A percentile compares a stretch with the other conserved stretches of the same genome.
phyloP scores from a whole-genome alignment of 2,113 vertebrate species.

The Ophiodon elongatus region DNA sequence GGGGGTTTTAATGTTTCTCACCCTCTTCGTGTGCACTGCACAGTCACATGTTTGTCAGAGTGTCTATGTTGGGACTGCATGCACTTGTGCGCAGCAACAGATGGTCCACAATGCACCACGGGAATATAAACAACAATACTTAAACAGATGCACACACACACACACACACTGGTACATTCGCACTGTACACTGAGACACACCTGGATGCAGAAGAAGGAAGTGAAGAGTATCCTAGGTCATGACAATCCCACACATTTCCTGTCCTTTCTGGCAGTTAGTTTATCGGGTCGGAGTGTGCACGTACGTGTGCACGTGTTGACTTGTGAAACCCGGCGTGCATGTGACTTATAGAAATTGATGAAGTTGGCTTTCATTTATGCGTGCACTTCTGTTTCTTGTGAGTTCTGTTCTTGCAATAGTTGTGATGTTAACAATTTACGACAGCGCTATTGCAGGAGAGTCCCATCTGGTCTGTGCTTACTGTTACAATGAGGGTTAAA shows the following conservation, averaged over 20 bases:
- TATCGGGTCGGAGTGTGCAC: not conserved
- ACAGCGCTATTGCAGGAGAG: not conserved
- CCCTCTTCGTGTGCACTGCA: not conserved
- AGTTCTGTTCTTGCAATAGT: not conserved
- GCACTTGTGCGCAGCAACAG: not conserved
- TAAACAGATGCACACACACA: conserved; percentile 17
- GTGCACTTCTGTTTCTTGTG: not conserved
- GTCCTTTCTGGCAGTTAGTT: conserved; percentile 64
- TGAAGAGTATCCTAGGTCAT: conserved; percentile 65
- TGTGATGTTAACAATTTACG: too few relatives aligned
- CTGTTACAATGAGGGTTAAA: not conserved
- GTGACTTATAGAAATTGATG: not conserved
- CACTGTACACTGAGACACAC: conserved; percentile 16
- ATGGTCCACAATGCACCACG: not conserved
- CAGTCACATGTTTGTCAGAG: not conserved
- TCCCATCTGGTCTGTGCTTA: not conserved
- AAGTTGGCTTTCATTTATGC: not conserved
- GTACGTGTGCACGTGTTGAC: not conserved
- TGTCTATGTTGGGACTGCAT: not conserved
- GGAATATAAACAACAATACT: conserved; percentile 6
- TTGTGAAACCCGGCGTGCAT: conserved; percentile 2
- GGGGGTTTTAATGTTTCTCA: not conserved
- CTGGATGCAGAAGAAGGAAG: conserved; percentile 59
- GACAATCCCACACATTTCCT: conserved; percentile 72
- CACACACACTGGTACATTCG: not conserved